Evolutionary conservation across 2,888 invertebrate species (phyloP).

Genomic region (Dryobotodes eremita): DNA sequence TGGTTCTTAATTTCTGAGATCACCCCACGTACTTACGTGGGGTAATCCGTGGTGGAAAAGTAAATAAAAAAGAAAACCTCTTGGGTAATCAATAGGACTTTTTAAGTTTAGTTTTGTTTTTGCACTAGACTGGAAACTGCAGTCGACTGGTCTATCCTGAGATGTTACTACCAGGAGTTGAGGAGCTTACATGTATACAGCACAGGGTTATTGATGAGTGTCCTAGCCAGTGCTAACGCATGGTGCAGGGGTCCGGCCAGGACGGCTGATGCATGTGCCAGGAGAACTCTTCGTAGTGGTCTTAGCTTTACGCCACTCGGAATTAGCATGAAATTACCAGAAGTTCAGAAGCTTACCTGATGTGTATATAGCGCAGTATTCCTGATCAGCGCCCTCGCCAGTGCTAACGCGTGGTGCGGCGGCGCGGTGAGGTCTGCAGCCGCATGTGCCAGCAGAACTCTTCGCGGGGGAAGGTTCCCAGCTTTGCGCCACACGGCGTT

Average conservation of each 20-base stretch:
- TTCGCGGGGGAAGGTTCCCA: constrained; percentile 92
- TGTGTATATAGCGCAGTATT: constrained; percentile 95
- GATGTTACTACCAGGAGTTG: no score
- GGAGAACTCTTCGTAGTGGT: constrained; percentile 90
- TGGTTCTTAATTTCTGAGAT: neutral
- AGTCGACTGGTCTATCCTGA: neutral
- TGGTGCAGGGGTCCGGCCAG: constrained; percentile 96
- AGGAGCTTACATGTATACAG: constrained; percentile 94
- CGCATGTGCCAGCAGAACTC: constrained; percentile 94
- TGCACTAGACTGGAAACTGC: neutral
- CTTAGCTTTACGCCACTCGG: constrained; percentile 94
- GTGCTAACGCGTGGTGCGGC: constrained; percentile 96
- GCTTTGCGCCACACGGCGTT: constrained; percentile 95
- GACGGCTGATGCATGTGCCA: constrained; percentile 96
- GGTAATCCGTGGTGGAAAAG: no score
- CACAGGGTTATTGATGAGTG: constrained; percentile 95
- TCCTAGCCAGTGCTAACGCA: constrained; percentile 95
- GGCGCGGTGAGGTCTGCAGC: constrained; percentile 96
- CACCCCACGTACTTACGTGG: neutral
- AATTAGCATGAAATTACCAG: constrained; percentile 83
- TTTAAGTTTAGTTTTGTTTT: neutral
- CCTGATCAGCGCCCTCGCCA: constrained; percentile 95
- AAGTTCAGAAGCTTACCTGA: constrained; percentile 90
- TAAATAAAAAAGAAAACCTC: no score
- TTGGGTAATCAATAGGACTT: neutral